Conservation (phyloP, 2,113 vertebrate species). For the Balaeniceps rex region DNA sequence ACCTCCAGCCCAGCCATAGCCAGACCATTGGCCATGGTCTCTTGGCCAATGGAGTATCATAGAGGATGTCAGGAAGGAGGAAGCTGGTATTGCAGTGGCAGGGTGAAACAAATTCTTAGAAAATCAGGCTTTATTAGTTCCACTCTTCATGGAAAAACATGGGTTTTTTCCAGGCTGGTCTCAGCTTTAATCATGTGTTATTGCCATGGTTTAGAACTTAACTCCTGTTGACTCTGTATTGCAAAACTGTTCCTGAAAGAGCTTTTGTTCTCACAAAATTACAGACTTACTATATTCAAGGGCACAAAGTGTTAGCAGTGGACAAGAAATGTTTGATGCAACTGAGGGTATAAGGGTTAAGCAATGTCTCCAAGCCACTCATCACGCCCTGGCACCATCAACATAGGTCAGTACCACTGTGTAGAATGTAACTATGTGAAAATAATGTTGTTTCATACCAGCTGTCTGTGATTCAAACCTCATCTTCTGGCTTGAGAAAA, state of each 20-base stretch:
- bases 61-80: neutral
- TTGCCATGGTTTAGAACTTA: neutral
- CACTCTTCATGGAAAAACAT: neutral
- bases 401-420: neutral
- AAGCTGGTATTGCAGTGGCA: neutral
- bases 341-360: neutral
- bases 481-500: neutral
- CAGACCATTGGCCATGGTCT: too few relatives aligned
- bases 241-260: neutral
- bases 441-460: neutral
- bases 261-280: slow-evolving; percentile 16
- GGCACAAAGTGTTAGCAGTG: neutral
- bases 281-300: neutral
- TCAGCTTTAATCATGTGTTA: neutral
- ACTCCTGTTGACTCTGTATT: neutral
- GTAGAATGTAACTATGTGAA: neutral
- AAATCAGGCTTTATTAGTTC: neutral
- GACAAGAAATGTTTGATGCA: neutral
- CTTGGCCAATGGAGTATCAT: neutral
- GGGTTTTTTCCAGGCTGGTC: neutral
- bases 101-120: neutral
- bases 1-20: neutral
- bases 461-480: neutral
- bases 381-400: neutral
- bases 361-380: neutral